phyloP scores from a whole-genome alignment of 2,797 vertebrate genomes.

The Sebastes trivittatus region DNA sequence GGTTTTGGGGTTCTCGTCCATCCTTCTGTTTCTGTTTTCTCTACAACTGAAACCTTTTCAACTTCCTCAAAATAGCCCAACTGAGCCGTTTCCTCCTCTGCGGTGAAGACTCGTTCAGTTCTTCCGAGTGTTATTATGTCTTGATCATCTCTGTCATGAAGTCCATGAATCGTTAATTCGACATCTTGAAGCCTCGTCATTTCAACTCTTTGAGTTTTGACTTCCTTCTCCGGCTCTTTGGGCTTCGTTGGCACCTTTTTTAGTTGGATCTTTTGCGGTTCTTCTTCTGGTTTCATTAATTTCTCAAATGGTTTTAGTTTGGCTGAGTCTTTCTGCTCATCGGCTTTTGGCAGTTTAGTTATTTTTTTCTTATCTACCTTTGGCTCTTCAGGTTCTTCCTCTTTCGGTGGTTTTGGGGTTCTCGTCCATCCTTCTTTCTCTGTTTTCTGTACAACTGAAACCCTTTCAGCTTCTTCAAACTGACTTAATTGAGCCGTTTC shows the following conservation, averaged over 20 bases:
- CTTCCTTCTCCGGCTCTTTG: too few species aligned
- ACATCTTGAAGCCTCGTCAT: too few species aligned
- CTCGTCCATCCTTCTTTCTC: conserved; percentile 48
- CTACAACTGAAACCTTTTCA: too few species aligned
- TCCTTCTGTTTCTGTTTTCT: conserved; percentile 28
- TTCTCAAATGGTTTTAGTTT: conserved; percentile 48
- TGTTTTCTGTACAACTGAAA: conserved; percentile 27
- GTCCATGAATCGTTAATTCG: too few species aligned
- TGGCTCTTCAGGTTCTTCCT: conserved; percentile 22
- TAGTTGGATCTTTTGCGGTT: too few species aligned
- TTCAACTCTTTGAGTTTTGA: too few species aligned
- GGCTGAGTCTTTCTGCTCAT: conserved; percentile 52
- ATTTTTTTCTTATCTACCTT: conserved; percentile 29
- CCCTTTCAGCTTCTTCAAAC: conserved; percentile 44
- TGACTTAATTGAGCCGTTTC: conserved; percentile 26
- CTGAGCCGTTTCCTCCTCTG: too few species aligned
- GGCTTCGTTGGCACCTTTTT: too few species aligned
- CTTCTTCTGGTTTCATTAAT: too few species aligned
- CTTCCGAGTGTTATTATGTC: too few species aligned
- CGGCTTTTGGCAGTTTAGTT: conserved; percentile 36
- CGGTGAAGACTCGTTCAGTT: conserved; percentile 20
- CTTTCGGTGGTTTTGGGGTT: conserved; percentile 40
- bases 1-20: conserved; percentile 50
- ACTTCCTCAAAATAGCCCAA: too few species aligned
- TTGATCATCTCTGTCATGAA: too few species aligned